Conservation (phyloP, 2,113 vertebrate genomes). For the Oryzias woworae region DNA sequence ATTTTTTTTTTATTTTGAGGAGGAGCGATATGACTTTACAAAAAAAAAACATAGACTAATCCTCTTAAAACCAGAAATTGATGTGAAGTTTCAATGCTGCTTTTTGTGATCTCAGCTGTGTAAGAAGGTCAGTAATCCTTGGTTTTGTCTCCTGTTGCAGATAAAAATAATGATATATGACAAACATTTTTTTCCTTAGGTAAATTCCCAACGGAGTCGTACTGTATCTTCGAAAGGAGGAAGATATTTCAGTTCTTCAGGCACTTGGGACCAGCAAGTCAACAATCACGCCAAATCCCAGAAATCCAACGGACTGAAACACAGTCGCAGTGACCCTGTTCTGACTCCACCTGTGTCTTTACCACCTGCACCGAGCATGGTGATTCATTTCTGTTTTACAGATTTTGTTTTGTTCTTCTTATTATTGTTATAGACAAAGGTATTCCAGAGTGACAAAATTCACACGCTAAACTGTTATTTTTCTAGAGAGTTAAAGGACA, state of each 20-base stretch:
- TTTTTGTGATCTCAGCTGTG: too few species aligned
- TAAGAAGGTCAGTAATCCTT: not conserved
- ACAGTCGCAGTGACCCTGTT: constrained; percentile 83
- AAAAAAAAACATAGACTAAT: too few species aligned
- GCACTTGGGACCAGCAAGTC: constrained; percentile 76
- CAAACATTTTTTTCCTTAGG: constrained; percentile 18
- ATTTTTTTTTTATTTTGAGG: too few species aligned
- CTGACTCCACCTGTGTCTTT: constrained; percentile 65
- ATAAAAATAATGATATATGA: not conserved
- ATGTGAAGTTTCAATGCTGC: too few species aligned
- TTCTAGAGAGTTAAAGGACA: constrained; percentile 48
- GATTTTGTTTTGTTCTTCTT: not conserved
- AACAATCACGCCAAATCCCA: constrained; percentile 65
- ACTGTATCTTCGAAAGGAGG: constrained; percentile 38
- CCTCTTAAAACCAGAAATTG: too few species aligned
- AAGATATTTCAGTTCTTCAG: constrained; percentile 77
- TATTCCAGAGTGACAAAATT: not conserved
- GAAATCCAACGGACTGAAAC: constrained; percentile 75
- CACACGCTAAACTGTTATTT: not conserved
- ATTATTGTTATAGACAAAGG: not conserved
- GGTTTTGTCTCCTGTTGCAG: not conserved
- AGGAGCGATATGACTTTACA: too few species aligned
- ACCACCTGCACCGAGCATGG: constrained; percentile 1
- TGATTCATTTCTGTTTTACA: constrained; percentile 16
- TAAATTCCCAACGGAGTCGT: constrained; percentile 27